phyloP scores from a whole-genome alignment of 2,113 vertebrate species.

The Rhabdomys dilectus region DNA sequence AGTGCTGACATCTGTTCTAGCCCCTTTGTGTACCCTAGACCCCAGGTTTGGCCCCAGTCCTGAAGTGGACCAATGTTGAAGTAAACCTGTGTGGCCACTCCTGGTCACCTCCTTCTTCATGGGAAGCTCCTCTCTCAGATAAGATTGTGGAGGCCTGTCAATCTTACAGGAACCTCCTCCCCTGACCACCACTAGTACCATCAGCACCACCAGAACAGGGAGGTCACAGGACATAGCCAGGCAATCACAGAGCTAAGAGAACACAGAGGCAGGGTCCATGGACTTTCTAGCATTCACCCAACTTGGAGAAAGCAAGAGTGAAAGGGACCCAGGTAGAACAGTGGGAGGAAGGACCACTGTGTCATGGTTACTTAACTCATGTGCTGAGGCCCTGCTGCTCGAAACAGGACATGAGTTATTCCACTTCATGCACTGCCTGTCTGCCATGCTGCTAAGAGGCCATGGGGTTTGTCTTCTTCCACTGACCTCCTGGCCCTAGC shows the following conservation, averaged over 20 bases:
- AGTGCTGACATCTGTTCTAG: accelerated
- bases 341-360: neutral
- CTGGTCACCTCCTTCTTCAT: neutral
- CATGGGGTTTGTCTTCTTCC: neutral
- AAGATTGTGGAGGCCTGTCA: neutral
- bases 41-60: neutral
- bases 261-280: neutral
- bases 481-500: neutral
- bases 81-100: neutral
- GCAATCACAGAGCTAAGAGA: neutral
- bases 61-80: neutral
- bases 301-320: neutral
- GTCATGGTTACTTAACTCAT: neutral
- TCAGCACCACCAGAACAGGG: neutral
- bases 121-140: neutral
- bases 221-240: neutral
- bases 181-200: too few species aligned
- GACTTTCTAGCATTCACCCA: neutral
- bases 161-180: neutral
- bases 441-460: too few species aligned
- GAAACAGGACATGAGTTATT: neutral
- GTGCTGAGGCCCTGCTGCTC: neutral
- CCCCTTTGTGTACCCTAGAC: neutral
- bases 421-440: neutral
- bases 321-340: too few species aligned